phyloP scores from a whole-genome alignment of 2,888 invertebrate genomes.

The Falcaria lacertinaria region DNA sequence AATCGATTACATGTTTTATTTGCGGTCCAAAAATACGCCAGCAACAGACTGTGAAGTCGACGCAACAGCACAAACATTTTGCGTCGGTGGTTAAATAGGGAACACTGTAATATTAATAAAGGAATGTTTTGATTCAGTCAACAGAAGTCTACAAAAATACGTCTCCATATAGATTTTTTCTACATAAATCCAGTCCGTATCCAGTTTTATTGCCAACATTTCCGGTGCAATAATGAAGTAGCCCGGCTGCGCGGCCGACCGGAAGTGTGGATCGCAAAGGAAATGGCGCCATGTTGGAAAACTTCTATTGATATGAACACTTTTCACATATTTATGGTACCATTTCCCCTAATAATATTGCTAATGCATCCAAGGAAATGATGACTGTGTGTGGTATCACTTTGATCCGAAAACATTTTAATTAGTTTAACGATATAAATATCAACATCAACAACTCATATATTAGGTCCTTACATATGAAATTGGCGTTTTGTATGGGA shows the following conservation, averaged over 20 bases:
- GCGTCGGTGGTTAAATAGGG: too few species aligned
- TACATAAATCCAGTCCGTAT: background rate
- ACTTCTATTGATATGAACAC: conserved; percentile 5
- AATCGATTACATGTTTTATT: too few species aligned
- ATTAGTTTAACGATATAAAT: background rate
- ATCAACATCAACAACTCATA: too few species aligned
- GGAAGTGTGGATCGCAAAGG: conserved; percentile 4
- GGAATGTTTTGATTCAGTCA: too few species aligned
- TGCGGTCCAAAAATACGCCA: too few species aligned
- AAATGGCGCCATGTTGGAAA: conserved; percentile 5
- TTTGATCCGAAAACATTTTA: background rate
- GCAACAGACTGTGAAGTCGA: too few species aligned
- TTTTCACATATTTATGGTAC: background rate
- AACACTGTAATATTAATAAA: too few species aligned
- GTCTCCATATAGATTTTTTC: background rate
- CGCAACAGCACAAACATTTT: too few species aligned
- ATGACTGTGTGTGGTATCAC: background rate
- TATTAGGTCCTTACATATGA: too few species aligned
- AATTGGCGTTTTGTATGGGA: too few species aligned
- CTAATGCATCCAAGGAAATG: background rate
- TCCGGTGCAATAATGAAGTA: conserved; percentile 3
- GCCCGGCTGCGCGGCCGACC: conserved; percentile 3
- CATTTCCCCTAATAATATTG: background rate
- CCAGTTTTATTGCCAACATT: conserved; percentile 2
- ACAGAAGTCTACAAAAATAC: too few species aligned